Evolutionary conservation across 2,797 vertebrate genomes (phyloP), one percentile per base, ranked within the genome.

Genomic region (Poecilia picta): DNA sequence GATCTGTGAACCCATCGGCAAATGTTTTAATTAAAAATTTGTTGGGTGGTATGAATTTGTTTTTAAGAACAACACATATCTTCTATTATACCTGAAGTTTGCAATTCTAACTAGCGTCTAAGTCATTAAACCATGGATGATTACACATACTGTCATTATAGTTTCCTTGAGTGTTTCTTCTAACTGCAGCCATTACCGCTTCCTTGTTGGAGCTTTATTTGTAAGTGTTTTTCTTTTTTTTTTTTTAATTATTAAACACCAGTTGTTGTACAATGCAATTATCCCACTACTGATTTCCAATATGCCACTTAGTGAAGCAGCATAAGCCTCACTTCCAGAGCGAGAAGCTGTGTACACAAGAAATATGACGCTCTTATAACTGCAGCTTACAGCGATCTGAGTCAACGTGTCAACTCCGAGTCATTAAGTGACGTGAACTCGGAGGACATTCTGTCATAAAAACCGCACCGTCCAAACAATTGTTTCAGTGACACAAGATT

Each of bases 211-310:
- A 8, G 31, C 23, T 83, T 73, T 0, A 45, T 49, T 83, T 75
- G 64, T 59, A 72, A 77, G 46, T 46, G 25, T 23, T 73, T 25
- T 6, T 25, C 36, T 41, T n/a, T 23, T 84, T 18, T 46, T 5
- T 18, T 51, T 53, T 10, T 5, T 15, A 76, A 81, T 81, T 72
- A 81, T 85, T 75, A 55, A 88, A 68, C 76, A 86, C 57, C 47
- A 41, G 12, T 45, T 31, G n/a, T 39, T 47, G 39, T 71, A 76
- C 36, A 81, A 28, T 74, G 51, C 4, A 74, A 73, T 80, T 82
- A 81, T 23, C 73, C 33, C 23, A 45, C 8, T 23, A 70, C 47
- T 66, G 74, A 75, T 74, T 81, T 83, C 57, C 74, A 74, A n/a
- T 72, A 15, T 0, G 11, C 20, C 53, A 36, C 45, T n/a, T 13